Conservation (phyloP, 2,113 vertebrate genomes). For the Xenus cinereus region DNA sequence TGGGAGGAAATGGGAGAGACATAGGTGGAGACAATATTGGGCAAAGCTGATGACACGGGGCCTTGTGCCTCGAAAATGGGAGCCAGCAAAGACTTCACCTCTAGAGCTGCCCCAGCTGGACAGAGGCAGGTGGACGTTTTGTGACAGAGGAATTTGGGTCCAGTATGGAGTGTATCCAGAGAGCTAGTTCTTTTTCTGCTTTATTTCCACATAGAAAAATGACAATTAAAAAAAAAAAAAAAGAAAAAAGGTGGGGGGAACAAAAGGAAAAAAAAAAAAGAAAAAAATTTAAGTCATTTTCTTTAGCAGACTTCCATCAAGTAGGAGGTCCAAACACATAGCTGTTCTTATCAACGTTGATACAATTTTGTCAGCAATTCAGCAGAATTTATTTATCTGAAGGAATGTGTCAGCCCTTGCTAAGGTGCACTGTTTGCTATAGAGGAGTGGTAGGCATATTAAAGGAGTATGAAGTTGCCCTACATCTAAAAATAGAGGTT, state of each 20-base stretch:
- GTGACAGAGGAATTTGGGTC: background rate
- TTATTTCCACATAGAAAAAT: background rate
- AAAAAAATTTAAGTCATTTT: background rate
- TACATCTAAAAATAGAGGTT: constrained; percentile 43
- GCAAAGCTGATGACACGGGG: background rate
- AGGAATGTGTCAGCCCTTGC: background rate
- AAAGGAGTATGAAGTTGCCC: background rate
- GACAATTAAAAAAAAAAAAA: background rate
- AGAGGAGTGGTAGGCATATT: background rate
- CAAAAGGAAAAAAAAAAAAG: no score
- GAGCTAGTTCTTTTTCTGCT: background rate
- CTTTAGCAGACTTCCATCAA: background rate
- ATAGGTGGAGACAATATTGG: background rate
- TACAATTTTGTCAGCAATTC: background rate
- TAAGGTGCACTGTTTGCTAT: background rate
- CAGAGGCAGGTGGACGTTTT: background rate
- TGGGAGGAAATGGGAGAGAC: background rate
- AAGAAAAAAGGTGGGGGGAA: rapidly evolving
- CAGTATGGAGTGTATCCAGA: background rate
- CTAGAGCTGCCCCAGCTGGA: background rate
- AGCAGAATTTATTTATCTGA: background rate
- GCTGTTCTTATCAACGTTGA: background rate
- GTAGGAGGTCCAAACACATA: background rate
- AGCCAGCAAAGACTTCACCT: background rate
- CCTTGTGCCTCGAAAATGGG: background rate